Conservation (phyloP, 2,888 invertebrate species). For the Lysandra coridon region DNA sequence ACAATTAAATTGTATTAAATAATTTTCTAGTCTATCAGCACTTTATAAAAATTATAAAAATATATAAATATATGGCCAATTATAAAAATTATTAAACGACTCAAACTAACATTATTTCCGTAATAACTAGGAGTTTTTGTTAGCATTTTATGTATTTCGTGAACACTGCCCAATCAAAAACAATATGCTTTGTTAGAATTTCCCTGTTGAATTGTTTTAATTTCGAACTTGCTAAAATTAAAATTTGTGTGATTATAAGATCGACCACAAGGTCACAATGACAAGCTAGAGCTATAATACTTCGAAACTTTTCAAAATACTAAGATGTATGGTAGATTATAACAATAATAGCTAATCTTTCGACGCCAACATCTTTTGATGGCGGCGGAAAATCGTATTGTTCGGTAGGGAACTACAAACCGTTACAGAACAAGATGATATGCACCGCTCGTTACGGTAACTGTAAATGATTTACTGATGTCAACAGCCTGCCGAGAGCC, state of each 20-base stretch:
- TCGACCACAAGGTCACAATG: background rate
- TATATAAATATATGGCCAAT: background rate
- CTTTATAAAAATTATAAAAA: too few species aligned
- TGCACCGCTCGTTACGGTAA: conserved; percentile 22
- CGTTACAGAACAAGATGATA: conserved; percentile 21
- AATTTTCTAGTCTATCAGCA: background rate
- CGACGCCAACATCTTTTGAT: background rate
- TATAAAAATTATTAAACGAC: background rate
- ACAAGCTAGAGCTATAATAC: background rate
- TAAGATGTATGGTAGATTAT: background rate
- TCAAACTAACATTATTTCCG: background rate
- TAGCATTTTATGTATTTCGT: background rate
- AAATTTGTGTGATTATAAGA: background rate
- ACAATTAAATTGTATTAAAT: background rate
- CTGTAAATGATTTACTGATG: conserved; percentile 22
- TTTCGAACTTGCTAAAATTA: background rate
- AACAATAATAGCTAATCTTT: background rate
- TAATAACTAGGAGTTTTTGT: conserved; percentile 3
- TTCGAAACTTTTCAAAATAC: background rate
- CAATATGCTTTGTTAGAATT: background rate
- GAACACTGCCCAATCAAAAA: background rate
- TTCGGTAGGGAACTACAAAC: background rate
- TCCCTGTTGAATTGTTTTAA: background rate
- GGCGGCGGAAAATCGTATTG: background rate
- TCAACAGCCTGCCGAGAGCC: conserved; percentile 15